Conservation (phyloP, 2,113 vertebrate species). For the Zootoca vivipara region DNA sequence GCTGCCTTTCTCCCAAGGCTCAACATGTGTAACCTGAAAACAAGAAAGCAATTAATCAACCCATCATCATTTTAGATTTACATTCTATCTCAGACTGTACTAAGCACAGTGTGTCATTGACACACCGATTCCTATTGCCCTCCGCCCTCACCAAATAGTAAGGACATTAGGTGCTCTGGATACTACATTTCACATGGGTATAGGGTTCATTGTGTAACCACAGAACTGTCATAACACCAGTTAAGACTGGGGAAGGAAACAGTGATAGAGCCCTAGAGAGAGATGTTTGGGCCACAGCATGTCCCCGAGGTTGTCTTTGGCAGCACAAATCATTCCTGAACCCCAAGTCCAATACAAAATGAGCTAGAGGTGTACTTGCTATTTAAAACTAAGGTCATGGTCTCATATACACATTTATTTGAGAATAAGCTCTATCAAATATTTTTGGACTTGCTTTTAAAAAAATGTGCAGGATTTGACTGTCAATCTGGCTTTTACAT, state of each 20-base stretch:
- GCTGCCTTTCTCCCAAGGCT: constrained; percentile 99
- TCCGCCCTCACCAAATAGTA: too few species aligned
- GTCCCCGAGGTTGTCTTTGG: not conserved
- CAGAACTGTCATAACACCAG: not conserved
- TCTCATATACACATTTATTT: too few species aligned
- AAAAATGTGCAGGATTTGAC: too few species aligned
- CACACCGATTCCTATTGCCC: not conserved
- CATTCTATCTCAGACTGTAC: not conserved
- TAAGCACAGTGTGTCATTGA: not conserved
- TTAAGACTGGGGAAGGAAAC: not conserved
- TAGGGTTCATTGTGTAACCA: not conserved
- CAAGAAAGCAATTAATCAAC: constrained; percentile 23
- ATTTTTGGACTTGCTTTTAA: too few species aligned
- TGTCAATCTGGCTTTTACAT: too few species aligned
- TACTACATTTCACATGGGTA: too few species aligned
- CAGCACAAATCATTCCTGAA: not conserved
- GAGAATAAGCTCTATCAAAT: too few species aligned
- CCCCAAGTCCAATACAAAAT: not conserved
- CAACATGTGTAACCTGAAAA: constrained; percentile 91
- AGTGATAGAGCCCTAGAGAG: not conserved
- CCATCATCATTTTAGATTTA: not conserved
- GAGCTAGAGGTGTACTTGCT: too few species aligned
- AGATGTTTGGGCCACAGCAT: not conserved
- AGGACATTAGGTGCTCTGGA: too few species aligned
- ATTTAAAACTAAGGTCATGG: too few species aligned